Base-by-base conservation (phyloP, 2,113 vertebrate genomes). In the Zeus faber region DNA sequence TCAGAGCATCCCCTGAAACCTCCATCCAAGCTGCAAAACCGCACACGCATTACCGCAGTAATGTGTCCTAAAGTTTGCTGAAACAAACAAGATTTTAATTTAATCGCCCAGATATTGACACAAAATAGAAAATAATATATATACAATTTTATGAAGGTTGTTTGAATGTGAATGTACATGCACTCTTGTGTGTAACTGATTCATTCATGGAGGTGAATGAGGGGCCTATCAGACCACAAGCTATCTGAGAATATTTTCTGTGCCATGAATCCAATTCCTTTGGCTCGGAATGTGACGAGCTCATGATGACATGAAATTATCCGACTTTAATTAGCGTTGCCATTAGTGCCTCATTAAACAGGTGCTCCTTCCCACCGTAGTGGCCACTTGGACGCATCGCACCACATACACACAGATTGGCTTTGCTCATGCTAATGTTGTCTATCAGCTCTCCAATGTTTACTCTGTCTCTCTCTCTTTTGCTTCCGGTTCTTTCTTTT, bases 341-440 rank as follows among this genome's bases (percentile, higher is more conserved):
- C 77, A 85, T 85, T 74, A 79, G 70, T 70, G 64, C 67, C 72
- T 85, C 77, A 74, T 79, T 82, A 76, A 72, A 71, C 77, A 85
- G 77, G 72, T 80, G 82, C 58, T 73, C 67, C 29, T 9, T 62
- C 52, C 37, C 45, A 47, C 74, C 70, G 62, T 22, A 54, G 69
- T 76, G 64, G 73, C 70, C 53, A 61, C 70, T 72, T 67, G 67
- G 69, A 71, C 51, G 60, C 35, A 50, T 66, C 58, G 68, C 43
- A 37, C 31, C 77, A 52, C 62, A 62, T 20, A 62, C 25, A 51
- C 49, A 50, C 43, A 25, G 26, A 73, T 65, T 13, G 17, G 17
- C 21, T 21, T 45, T 21, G 17, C 21, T 8, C 17, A 45, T n/a
- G n/a, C n/a, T 13, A 40, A 20, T 45, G 22, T 48, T 48, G 14